These are phyloP conservation scores for Eupithecia subumbrata DNA, from an alignment of 2,888 invertebrate species.

Conservation along the genomic window DNA sequence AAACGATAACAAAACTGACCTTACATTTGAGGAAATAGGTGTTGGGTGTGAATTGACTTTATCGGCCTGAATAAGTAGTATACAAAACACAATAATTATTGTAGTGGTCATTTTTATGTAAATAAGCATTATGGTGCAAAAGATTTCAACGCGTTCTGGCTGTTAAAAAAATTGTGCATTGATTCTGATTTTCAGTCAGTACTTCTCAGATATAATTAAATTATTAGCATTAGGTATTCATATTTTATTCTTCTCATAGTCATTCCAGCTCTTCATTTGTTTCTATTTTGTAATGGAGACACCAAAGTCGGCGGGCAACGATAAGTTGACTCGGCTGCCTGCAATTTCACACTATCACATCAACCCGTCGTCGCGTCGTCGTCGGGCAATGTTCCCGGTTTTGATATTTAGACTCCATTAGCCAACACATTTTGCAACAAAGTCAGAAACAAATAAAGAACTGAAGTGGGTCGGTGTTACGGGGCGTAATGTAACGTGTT, in stretches of 20 bases:
- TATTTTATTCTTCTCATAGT: neutral
- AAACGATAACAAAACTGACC: constrained; percentile 11
- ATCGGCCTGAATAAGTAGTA: neutral
- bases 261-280: neutral
- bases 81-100: neutral
- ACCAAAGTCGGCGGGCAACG: neutral
- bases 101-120: neutral
- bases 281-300: neutral
- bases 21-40: constrained; percentile 7
- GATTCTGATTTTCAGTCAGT: neutral
- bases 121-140: neutral
- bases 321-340: neutral
- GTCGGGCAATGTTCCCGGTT: neutral
- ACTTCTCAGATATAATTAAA: neutral
- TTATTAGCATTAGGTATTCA: neutral
- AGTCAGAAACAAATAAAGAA: neutral
- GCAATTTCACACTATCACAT: neutral
- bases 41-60: constrained; percentile 19
- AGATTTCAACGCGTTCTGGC: constrained; percentile 9
- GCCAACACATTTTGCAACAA: neutral
- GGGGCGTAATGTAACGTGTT: too few species aligned
- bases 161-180: neutral
- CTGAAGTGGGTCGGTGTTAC: neutral
- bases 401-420: neutral
- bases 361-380: neutral